Base-by-base conservation (phyloP, 2,888 invertebrate species). In the Eurois occulta region DNA sequence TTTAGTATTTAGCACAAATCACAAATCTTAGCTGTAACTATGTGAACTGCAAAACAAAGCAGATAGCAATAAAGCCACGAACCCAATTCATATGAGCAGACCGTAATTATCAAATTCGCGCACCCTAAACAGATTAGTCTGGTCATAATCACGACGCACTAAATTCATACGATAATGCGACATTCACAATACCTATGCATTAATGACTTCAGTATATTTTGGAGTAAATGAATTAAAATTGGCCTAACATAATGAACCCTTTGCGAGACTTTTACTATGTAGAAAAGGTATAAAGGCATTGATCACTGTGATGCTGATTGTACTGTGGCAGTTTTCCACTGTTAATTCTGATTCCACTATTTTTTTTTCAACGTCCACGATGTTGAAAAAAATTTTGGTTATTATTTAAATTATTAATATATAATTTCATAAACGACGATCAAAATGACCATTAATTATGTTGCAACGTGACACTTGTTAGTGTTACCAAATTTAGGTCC, bases 31-130 rank as follows among this genome's bases (percentile, higher is more conserved):
- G 28, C 5, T 11, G 5, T 46, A 18, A 65, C 48, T 58, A 21
- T 32, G 35, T 69, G 21, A 48, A 52, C 46, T 24, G 18, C 21
- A 78, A 72, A 65, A 66, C 60, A 13, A 78, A 83, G 21, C 48
- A 68, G 24, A 70, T 62, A 73, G 24, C 69, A 84, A 73, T 84
- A 67, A 70, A 41, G 58, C 43, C 21, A 43, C 18, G 43, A 46
- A 66, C 70, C 65, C 65, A 73, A 79, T 66, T 79, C 80, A 79
- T 84, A 78, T 70, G 62, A 58, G 28, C 52, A 70, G 41, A 62
- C 73, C 73, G 84, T 84, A 70, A 43, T 81, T 72, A 78, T 68
- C 67, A 72, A 84, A 86, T 78, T 66, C 72, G 58, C 69, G 18
- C 35, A 35, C 62, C 60, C 74, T 72, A 85, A 85, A 75, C 77